Conservation (phyloP, 2,888 invertebrate genomes). For the Ellobium chinense region DNA sequence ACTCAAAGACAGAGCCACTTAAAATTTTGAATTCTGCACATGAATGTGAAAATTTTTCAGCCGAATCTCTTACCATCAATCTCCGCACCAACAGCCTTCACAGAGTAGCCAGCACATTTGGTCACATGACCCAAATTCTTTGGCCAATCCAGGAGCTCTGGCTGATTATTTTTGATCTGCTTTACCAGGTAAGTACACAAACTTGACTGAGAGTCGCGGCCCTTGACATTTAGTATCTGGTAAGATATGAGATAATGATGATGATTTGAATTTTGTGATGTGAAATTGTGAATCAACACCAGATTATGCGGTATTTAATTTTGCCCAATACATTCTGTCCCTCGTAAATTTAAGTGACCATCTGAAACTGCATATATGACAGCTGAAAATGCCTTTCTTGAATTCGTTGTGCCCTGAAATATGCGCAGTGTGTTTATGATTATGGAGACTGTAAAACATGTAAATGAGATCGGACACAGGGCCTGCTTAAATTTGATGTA, state of each 20-base stretch:
- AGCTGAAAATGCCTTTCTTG: too few relatives aligned
- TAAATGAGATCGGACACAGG: too few relatives aligned
- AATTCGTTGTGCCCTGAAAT: too few relatives aligned
- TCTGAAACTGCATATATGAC: too few relatives aligned
- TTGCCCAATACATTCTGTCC: not conserved
- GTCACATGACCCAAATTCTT: slow-evolving; percentile 55
- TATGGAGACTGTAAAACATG: too few relatives aligned
- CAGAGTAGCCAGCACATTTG: slow-evolving; percentile 60
- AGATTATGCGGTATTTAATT: not conserved
- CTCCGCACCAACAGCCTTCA: slow-evolving; percentile 64
- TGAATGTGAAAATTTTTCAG: not conserved
- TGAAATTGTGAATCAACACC: too few relatives aligned
- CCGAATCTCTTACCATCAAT: slow-evolving; percentile 61
- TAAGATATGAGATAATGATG: too few relatives aligned
- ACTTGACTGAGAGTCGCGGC: slow-evolving; percentile 57
- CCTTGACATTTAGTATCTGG: slow-evolving; percentile 61
- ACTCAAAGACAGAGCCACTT: too few relatives aligned
- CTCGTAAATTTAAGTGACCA: not conserved
- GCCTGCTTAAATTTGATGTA: too few relatives aligned
- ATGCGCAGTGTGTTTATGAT: too few relatives aligned
- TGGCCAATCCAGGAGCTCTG: slow-evolving; percentile 58
- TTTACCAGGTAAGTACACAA: slow-evolving; percentile 61
- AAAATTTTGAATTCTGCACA: too few relatives aligned
- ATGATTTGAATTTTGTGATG: too few relatives aligned
- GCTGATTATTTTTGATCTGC: slow-evolving; percentile 56